Conservation (phyloP, 2,113 vertebrate genomes). For the Pseudorectes ferrugineus region DNA sequence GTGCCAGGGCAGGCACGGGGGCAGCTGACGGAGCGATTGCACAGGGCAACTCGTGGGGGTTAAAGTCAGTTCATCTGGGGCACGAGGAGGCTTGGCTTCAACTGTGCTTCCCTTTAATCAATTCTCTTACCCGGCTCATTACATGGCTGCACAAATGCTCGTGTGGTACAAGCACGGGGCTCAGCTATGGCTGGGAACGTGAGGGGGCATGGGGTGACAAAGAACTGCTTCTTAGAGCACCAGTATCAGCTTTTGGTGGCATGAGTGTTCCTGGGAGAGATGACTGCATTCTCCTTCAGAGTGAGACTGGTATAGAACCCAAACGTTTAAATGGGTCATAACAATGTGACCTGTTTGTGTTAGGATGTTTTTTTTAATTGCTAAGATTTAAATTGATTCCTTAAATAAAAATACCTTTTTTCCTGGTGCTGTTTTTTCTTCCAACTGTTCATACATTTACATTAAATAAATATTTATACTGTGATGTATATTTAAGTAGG, state of each 20-base stretch:
- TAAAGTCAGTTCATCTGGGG: neutral
- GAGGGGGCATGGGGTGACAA: neutral
- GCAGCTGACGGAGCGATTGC: neutral
- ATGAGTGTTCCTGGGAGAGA: neutral
- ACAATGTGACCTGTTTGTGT: neutral
- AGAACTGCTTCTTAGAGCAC: neutral
- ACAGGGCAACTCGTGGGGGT: neutral
- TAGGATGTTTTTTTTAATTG: neutral
- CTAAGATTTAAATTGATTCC: neutral
- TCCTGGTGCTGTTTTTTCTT: neutral
- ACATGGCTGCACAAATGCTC: neutral
- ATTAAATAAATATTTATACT: neutral
- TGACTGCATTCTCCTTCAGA: neutral
- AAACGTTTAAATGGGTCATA: neutral
- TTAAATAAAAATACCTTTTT: neutral
- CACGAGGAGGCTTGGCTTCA: neutral
- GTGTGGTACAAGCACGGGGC: neutral
- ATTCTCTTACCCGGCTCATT: neutral
- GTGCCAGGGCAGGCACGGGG: neutral
- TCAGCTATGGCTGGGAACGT: rapidly evolving
- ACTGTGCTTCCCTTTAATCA: neutral
- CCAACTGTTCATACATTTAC: neutral
- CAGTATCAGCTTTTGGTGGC: neutral
- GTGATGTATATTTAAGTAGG: neutral
- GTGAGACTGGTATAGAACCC: neutral